Percentiles rank a stretch among this genome's conserved stretches.
phyloP scores from a whole-genome alignment of 2,797 vertebrate species.

The Sebastes trivittatus region DNA sequence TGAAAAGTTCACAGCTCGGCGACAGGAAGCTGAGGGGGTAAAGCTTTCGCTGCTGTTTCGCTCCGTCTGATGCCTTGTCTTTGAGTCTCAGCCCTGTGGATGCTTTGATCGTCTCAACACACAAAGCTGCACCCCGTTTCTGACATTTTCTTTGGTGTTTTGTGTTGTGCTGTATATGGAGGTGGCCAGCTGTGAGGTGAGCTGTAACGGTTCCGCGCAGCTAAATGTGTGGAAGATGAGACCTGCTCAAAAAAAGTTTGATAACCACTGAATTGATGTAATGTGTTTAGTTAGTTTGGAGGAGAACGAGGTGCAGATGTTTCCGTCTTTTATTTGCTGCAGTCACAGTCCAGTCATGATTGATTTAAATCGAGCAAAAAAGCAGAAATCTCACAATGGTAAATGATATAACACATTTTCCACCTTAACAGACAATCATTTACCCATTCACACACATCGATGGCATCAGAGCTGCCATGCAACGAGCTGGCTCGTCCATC shows the following conservation, averaged over 20 bases:
- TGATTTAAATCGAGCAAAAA: background rate
- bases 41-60: background rate
- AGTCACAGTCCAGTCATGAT: background rate
- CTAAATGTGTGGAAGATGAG: too few species aligned
- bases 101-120: conserved; percentile 7
- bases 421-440: background rate
- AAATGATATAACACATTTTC: background rate
- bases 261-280: too few species aligned
- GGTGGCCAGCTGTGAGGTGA: background rate
- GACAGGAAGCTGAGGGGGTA: conserved; percentile 12
- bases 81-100: background rate
- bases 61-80: background rate
- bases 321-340: too few species aligned
- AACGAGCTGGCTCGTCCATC: too few species aligned
- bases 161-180: background rate
- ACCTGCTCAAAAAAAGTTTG: too few species aligned
- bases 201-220: background rate
- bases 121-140: background rate
- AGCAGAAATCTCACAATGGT: too few species aligned
- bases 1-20: conserved; percentile 3
- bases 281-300: too few species aligned
- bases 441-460: background rate
- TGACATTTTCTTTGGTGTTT: background rate
- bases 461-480: background rate
- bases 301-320: too few species aligned